Percentiles rank a stretch among this genome's conserved stretches.
Conservation (phyloP, 1,140 invertebrate species). For the Euura lappo region DNA sequence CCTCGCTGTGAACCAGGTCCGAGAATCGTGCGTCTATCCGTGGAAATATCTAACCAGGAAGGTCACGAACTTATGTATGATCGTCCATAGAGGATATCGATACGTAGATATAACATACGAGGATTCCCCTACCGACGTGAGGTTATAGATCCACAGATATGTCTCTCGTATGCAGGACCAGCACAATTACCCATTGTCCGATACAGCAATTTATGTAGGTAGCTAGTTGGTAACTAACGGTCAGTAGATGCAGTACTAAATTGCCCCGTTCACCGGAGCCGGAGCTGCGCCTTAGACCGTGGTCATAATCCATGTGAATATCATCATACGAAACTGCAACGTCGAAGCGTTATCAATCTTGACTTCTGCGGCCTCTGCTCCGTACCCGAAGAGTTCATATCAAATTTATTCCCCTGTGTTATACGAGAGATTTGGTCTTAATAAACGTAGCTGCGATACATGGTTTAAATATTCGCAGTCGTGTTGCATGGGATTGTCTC, state of each 20-base stretch:
- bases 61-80: not conserved
- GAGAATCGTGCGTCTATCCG: not conserved
- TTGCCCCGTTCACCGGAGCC: constrained; percentile 35
- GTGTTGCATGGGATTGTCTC: not conserved
- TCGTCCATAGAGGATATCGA: not conserved
- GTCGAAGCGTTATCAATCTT: not conserved
- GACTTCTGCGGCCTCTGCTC: not conserved
- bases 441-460: too few relatives aligned
- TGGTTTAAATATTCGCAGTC: not conserved
- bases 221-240: constrained; percentile 52
- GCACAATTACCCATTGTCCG: constrained; percentile 62
- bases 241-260: constrained; percentile 32
- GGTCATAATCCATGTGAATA: constrained; percentile 44
- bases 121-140: not conserved
- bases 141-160: not conserved
- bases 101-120: not conserved
- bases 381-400: too few relatives aligned
- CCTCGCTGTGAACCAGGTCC: too few relatives aligned
- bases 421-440: too few relatives aligned
- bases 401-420: too few relatives aligned
- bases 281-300: constrained; percentile 51
- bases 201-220: constrained; percentile 61
- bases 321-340: not conserved
- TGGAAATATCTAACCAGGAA: not conserved
- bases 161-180: constrained; percentile 25